Evolutionary conservation across 1,140 invertebrate species (phyloP).

Genomic region (Phymorhynchus buccinoides): DNA sequence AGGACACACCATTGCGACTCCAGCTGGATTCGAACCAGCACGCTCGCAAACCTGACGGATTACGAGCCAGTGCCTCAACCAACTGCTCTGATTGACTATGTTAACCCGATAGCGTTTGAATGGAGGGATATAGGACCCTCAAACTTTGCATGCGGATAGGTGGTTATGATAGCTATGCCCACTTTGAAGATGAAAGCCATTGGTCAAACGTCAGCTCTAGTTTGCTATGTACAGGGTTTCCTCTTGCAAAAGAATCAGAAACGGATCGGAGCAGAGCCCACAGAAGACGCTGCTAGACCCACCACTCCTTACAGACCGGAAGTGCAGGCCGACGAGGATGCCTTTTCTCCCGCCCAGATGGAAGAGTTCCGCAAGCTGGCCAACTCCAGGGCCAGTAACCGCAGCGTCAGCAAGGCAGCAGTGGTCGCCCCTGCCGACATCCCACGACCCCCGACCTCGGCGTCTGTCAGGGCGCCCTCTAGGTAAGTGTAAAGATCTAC

Average conservation of each 20-base stretch:
- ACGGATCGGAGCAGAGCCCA: neutral
- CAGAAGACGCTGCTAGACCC: neutral
- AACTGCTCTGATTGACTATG: too few relatives aligned
- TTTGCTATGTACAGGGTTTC: neutral
- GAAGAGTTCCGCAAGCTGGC: conserved; percentile 38
- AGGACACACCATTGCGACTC: too few relatives aligned
- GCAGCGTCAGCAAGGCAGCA: neutral
- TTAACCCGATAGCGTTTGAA: too few relatives aligned
- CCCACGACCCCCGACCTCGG: neutral
- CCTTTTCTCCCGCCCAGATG: conserved; percentile 36
- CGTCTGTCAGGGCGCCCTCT: conserved; percentile 6
- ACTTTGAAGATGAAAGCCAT: too few relatives aligned
- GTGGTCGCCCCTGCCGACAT: neutral
- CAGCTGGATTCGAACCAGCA: too few relatives aligned
- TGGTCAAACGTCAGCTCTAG: too few relatives aligned
- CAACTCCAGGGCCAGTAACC: conserved; percentile 19
- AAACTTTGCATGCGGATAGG: too few relatives aligned
- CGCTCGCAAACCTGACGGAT: too few relatives aligned
- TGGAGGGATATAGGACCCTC: too few relatives aligned
- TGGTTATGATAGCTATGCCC: too few relatives aligned
- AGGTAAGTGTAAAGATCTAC: neutral
- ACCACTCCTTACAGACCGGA: neutral
- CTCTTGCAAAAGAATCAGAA: conserved; percentile 21
- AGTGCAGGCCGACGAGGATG: conserved; percentile 35
- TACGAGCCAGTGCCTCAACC: too few relatives aligned